A percentile compares a stretch with the other conserved stretches of the same genome.
These are phyloP conservation scores for Lepus americanus DNA, from an alignment of 2,113 vertebrate species.

Conservation along the genomic window DNA sequence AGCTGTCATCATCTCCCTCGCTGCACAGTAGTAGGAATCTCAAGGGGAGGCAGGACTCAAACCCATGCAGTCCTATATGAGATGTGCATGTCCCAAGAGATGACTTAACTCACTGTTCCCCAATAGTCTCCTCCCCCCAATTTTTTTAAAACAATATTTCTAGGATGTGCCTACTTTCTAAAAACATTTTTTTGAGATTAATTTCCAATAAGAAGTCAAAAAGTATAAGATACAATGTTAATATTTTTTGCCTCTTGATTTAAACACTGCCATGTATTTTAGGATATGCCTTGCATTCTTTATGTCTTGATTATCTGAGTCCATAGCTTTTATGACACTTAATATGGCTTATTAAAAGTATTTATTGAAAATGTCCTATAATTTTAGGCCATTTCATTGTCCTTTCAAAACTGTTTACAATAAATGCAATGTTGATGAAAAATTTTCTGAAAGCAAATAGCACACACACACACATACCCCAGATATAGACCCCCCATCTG, in stretches of 20 bases:
- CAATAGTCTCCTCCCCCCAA: too few relatives aligned
- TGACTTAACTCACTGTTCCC: too few relatives aligned
- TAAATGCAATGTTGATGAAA: slow-evolving; percentile 71
- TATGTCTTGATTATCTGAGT: slow-evolving; percentile 48
- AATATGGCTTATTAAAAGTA: slow-evolving; percentile 55
- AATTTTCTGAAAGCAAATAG: slow-evolving; percentile 47
- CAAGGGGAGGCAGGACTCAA: too few relatives aligned
- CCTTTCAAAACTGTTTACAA: slow-evolving; percentile 51
- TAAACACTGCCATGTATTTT: neutral
- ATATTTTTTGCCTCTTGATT: slow-evolving; percentile 23
- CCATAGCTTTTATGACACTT: slow-evolving; percentile 26
- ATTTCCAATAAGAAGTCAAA: slow-evolving; percentile 39
- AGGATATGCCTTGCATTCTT: slow-evolving; percentile 25
- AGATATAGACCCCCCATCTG: too few relatives aligned
- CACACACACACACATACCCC: too few relatives aligned
- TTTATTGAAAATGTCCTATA: slow-evolving; percentile 59
- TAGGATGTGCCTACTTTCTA: neutral
- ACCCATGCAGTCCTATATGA: too few relatives aligned
- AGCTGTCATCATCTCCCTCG: too few relatives aligned
- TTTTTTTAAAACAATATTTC: slow-evolving; percentile 4
- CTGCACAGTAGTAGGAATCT: too few relatives aligned
- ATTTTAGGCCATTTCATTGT: slow-evolving; percentile 52
- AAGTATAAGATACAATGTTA: neutral
- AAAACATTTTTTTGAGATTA: neutral
- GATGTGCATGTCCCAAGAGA: too few relatives aligned